Evolutionary conservation across 2,888 invertebrate species (phyloP).

Genomic region (Spatulosminthurus flaviceps): DNA sequence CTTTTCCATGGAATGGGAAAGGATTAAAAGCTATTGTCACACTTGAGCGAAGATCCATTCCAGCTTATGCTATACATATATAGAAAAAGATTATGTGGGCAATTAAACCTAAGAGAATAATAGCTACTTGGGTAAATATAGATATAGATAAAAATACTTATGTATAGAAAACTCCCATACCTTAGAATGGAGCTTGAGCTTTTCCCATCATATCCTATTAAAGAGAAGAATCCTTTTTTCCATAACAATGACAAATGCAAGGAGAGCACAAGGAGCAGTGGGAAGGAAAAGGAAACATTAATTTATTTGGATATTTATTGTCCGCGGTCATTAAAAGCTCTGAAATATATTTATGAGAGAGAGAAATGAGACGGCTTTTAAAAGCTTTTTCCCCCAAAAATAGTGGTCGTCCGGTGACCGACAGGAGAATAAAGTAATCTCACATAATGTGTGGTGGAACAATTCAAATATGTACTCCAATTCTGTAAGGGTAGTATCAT

Average conservation of each 20-base stretch:
- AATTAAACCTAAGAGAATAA: too few relatives aligned
- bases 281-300: slow-evolving; percentile 47
- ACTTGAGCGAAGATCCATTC: too few relatives aligned
- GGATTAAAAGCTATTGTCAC: too few relatives aligned
- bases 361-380: slow-evolving; percentile 31
- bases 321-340: slow-evolving; percentile 43
- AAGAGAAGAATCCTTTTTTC: too few relatives aligned
- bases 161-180: too few relatives aligned
- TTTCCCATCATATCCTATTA: too few relatives aligned
- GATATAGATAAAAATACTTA: background rate
- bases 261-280: slow-evolving; percentile 16
- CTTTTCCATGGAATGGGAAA: too few relatives aligned
- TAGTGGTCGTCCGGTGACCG: background rate
- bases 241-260: too few relatives aligned
- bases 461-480: background rate
- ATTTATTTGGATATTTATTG: slow-evolving; percentile 46
- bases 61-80: too few relatives aligned
- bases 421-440: background rate
- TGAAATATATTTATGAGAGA: slow-evolving; percentile 46
- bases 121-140: background rate
- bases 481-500: background rate
- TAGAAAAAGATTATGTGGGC: too few relatives aligned
- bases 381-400: slow-evolving; percentile 41
- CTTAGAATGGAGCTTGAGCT: too few relatives aligned
- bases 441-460: background rate